Base-by-base conservation (phyloP, 1,140 invertebrate species). In the Bombus waltoni region DNA sequence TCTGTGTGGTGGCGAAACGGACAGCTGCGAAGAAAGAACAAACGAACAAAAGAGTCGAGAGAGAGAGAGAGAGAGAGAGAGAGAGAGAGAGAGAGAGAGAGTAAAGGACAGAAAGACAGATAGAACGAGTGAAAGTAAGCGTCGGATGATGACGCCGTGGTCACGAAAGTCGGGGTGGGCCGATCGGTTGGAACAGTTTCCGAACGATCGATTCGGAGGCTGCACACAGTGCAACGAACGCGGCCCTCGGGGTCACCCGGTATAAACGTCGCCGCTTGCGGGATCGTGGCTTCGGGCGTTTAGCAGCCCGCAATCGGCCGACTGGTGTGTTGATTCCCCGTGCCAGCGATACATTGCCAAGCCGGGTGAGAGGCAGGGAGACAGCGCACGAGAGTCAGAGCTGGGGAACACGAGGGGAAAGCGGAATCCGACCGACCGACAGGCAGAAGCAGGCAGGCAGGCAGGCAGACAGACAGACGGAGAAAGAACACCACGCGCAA, bases 201-300 rank as follows among this genome's bases (percentile, higher is more conserved):
- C 87, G 82, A 81, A 86, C 83, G 88, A 90, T 91, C 90, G 91
- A 90, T 90, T 91, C 77, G 83, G 75, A 79, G 70, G 83, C 79
- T 83, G 81, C 70, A 80, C 53, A 38, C 83, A 72, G 83, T 81
- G 86, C 76, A 90, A 90, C 87, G 88, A 81, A 82, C 83, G 87
- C 87, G 88, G 89, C 87, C 86, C 88, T 86, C 86, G 89, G 88
- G 76, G 83, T 88, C 92, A 92, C 90, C 92, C 91, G 93, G 90
- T 93, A 93, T 92, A 93, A 93, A 90, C 91, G 89, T 90, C 85
- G 88, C 83, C 90, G 91, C 88, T 93, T 91, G 91, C 90, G 90
- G 92, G 92, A 93, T 93, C 92, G 90, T 91, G 93, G 92, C 90
- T 93, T 91, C 87, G 88, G 92, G 92, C 92, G 91, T 93, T 93